phyloP scores from a whole-genome alignment of 2,888 invertebrate genomes.

The Pammene fasciana region DNA sequence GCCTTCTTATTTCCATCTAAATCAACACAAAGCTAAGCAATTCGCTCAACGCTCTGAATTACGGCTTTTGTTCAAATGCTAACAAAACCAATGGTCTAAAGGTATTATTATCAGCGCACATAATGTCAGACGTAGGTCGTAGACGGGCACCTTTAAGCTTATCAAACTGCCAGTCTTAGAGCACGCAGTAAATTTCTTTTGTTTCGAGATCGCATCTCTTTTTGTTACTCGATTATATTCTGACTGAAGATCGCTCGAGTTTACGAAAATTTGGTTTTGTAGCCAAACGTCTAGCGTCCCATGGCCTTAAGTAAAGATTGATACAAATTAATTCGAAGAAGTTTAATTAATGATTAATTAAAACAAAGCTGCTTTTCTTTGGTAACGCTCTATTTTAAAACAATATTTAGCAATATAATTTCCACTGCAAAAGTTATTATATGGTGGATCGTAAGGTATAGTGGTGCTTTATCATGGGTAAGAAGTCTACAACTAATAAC shows the following conservation, averaged over 20 bases:
- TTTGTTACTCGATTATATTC: background rate
- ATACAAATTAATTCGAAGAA: too few species aligned
- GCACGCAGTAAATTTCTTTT: slow-evolving; percentile 17
- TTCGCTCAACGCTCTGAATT: slow-evolving; percentile 8
- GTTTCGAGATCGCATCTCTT: slow-evolving; percentile 14
- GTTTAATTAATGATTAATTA: too few species aligned
- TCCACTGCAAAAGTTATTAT: too few species aligned
- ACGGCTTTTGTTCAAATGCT: slow-evolving; percentile 14
- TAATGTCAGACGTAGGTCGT: slow-evolving; percentile 60
- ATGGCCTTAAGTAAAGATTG: too few species aligned
- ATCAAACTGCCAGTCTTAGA: slow-evolving; percentile 15
- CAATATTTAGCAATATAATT: too few species aligned
- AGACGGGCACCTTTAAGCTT: slow-evolving; percentile 57
- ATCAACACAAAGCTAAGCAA: background rate
- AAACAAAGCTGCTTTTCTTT: too few species aligned
- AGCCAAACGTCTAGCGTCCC: too few species aligned
- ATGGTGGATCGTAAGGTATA: too few species aligned
- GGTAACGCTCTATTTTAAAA: too few species aligned
- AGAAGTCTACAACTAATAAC: too few species aligned
- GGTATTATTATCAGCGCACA: slow-evolving; percentile 12
- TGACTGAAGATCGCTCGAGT: background rate
- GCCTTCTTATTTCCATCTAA: too few species aligned
- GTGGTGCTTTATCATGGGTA: too few species aligned
- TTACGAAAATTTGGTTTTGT: background rate
- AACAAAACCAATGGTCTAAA: slow-evolving; percentile 23